Base-by-base conservation (phyloP, 2,797 vertebrate species). In the Neosilurus mollespiculum region DNA sequence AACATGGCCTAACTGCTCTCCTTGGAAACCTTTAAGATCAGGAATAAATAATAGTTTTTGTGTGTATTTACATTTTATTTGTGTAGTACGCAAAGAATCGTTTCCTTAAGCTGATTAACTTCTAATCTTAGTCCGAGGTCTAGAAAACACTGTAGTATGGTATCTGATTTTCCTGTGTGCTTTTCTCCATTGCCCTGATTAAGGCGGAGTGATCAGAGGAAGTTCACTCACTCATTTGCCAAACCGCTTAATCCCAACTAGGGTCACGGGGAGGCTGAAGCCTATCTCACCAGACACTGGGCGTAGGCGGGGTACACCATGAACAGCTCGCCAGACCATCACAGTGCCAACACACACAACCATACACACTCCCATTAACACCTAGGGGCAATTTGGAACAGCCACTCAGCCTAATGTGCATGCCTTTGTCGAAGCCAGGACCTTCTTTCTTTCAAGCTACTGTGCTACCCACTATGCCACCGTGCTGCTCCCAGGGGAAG, bases 1-100 rank as follows among this genome's bases (percentile, higher is more conserved):
- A 84, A 62, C 12, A 24, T 53, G 59, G 70, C 54, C 65, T 43
- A 83, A 85, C 78, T 85, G 79, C 30, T 82, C 75, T 56, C 70
- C 54, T 51, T 15, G 64, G 65, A 69, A 80, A 80, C 20, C 30
- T 26, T 58, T 61, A 71, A 30, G 26, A 61, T 64, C 61, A 78
- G 18, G 49, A 64, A 34, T 24, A 30, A 78, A 65, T 81, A 77
- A 43, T 61, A 76, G 2, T 78, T 14, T 10, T 53, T n/a, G 9
- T 61, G 20, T 62, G 53, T 70, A 34, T 64, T 10, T 3, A 43
- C 43, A 43, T 43, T 43, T 4, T 43, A 43, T 43, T 54, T 71
- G 18, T 30, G 24, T 26, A 75, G 37, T 67, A 61, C 75, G 61
- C 43, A 14, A 59, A 53, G 22, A 76, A 49, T 26, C 2, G n/a